Conservation (phyloP, 2,113 vertebrate species). For the Amblyornis subalaris region DNA sequence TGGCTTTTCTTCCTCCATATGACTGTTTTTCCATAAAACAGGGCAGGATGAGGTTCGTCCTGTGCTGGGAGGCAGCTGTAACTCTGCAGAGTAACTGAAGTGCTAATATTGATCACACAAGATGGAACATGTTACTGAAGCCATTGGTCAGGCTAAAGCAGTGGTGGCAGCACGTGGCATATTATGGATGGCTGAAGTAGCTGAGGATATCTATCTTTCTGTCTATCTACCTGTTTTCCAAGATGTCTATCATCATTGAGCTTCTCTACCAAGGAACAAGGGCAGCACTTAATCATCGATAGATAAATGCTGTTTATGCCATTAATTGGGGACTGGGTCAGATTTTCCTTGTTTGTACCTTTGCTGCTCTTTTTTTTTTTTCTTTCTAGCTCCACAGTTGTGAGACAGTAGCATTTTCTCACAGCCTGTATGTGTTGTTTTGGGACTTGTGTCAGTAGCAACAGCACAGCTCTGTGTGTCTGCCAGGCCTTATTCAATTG, state of each 20-base stretch:
- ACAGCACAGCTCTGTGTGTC: slow-evolving; percentile 31
- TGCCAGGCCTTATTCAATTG: slow-evolving; percentile 25
- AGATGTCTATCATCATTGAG: slow-evolving; percentile 31
- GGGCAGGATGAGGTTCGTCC: background rate
- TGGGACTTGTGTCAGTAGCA: slow-evolving; percentile 35
- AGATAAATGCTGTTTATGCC: slow-evolving; percentile 3
- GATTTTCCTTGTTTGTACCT: slow-evolving; percentile 1
- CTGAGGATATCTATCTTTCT: slow-evolving; percentile 33
- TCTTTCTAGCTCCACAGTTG: background rate
- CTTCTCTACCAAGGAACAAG: background rate
- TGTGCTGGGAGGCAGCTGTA: background rate
- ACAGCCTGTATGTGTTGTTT: slow-evolving; percentile 3
- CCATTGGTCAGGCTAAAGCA: slow-evolving; percentile 36
- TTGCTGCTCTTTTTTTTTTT: background rate
- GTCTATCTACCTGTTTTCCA: background rate
- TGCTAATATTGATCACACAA: slow-evolving; percentile 27
- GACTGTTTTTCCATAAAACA: background rate
- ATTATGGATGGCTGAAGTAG: slow-evolving; percentile 16
- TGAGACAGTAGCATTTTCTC: slow-evolving; percentile 44
- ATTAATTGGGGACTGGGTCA: background rate
- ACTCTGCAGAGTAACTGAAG: background rate
- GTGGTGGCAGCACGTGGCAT: background rate
- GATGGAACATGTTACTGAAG: slow-evolving; percentile 25
- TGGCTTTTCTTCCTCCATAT: background rate
- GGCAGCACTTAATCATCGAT: slow-evolving; percentile 6